Evolutionary conservation across 2,888 invertebrate species (phyloP).

Genomic region (Ephialtes manifestator): DNA sequence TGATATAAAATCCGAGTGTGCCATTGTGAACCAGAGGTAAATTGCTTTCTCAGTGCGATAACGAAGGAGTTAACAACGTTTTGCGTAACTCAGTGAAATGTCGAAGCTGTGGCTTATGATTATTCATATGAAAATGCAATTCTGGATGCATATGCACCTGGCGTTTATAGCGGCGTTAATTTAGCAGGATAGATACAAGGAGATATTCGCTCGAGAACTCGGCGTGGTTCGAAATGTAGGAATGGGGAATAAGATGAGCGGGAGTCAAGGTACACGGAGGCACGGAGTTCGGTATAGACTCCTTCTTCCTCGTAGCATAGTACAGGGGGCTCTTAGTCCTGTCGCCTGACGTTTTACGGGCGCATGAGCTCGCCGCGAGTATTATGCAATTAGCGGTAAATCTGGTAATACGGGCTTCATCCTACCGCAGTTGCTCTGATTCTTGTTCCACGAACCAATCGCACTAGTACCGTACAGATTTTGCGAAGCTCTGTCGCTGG

Average conservation of each 20-base stretch:
- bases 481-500: slow-evolving; percentile 34
- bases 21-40: not conserved
- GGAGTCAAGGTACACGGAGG: slow-evolving; percentile 10
- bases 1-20: not conserved
- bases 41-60: not conserved
- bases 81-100: not conserved
- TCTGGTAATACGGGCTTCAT: slow-evolving; percentile 51
- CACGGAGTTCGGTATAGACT: slow-evolving; percentile 1
- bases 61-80: slow-evolving; percentile 1
- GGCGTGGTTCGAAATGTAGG: not conserved
- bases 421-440: slow-evolving; percentile 46
- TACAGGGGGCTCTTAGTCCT: slow-evolving; percentile 19
- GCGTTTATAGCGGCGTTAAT: slow-evolving; percentile 11
- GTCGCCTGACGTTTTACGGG: slow-evolving; percentile 37
- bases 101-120: not conserved
- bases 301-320: not conserved
- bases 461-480: slow-evolving; percentile 52
- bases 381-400: slow-evolving; percentile 56
- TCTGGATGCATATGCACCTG: not conserved
- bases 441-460: slow-evolving; percentile 56
- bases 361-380: slow-evolving; percentile 40
- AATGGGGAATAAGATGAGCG: slow-evolving; percentile 2
- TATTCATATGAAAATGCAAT: slow-evolving; percentile 4
- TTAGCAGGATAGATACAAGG: not conserved
- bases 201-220: slow-evolving; percentile 12